Percentiles rank a stretch among this genome's conserved stretches.
Conservation (phyloP, 2,113 vertebrate species). For the Ia io region DNA sequence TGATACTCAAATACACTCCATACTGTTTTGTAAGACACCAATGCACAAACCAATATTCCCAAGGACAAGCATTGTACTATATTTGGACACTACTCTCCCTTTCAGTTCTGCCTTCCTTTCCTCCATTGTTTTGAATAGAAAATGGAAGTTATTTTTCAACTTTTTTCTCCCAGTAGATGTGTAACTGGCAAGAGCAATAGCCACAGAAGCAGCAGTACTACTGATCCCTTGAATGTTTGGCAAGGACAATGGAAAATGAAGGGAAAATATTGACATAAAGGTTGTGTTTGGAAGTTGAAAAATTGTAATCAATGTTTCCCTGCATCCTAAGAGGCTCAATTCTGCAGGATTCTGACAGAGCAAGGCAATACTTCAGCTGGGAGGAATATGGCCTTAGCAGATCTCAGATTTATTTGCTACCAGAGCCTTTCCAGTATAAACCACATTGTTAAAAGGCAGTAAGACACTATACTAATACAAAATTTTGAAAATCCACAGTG, state of each 20-base stretch:
- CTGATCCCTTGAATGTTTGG: neutral
- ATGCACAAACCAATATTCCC: neutral
- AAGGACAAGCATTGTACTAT: neutral
- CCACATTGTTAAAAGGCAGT: neutral
- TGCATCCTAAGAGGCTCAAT: neutral
- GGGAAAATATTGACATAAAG: neutral
- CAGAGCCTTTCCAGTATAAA: neutral
- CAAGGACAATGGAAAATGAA: neutral
- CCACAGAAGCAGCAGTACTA: too few species aligned
- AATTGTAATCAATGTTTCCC: neutral
- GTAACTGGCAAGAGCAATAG: neutral
- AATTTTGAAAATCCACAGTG: neutral
- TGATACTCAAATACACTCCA: rapidly evolving
- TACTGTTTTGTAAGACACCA: neutral
- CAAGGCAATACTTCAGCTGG: neutral
- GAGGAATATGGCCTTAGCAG: neutral
- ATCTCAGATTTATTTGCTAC: neutral
- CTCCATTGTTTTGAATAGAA: neutral
- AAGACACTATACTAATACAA: neutral
- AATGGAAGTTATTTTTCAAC: neutral
- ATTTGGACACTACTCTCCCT: neutral
- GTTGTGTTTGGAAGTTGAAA: neutral
- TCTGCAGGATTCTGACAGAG: neutral
- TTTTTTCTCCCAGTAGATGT: neutral
- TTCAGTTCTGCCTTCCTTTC: neutral